Conservation (phyloP, 2,113 vertebrate genomes). For the Condylura cristata region DNA sequence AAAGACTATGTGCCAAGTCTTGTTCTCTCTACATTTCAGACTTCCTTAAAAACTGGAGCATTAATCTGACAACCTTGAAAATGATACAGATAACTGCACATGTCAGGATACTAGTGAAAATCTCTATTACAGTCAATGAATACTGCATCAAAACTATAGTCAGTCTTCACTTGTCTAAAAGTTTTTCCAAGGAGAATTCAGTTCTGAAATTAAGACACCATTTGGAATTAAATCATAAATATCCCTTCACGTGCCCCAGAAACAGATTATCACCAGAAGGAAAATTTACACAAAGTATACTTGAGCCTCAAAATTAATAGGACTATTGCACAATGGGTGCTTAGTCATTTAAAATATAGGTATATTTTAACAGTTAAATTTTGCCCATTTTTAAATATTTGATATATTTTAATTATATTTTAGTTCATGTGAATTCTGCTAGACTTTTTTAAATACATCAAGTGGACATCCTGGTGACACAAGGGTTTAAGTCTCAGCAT, state of each 20-base stretch:
- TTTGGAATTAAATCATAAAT: neutral
- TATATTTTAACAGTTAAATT: neutral
- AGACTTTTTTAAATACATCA: neutral
- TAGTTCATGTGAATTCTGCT: neutral
- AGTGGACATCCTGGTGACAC: too few relatives aligned
- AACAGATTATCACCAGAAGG: neutral
- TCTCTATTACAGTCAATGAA: too few relatives aligned
- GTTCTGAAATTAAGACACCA: conserved; percentile 4
- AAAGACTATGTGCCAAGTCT: neutral
- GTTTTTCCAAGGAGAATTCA: neutral
- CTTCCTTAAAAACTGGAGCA: neutral
- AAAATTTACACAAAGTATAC: conserved; percentile 1
- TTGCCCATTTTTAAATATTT: neutral
- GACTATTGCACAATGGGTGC: neutral
- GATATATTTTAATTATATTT: neutral
- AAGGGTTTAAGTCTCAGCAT: too few relatives aligned
- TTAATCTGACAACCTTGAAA: neutral
- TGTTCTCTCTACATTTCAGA: neutral
- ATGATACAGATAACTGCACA: neutral
- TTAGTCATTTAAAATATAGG: neutral
- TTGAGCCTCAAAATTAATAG: neutral
- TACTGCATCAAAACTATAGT: neutral
- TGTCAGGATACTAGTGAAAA: neutral
- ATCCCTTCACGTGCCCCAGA: neutral
- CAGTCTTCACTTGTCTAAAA: neutral